These are phyloP conservation scores for Brenthis daphne DNA, from an alignment of 2,888 invertebrate species.

Conservation along the genomic window DNA sequence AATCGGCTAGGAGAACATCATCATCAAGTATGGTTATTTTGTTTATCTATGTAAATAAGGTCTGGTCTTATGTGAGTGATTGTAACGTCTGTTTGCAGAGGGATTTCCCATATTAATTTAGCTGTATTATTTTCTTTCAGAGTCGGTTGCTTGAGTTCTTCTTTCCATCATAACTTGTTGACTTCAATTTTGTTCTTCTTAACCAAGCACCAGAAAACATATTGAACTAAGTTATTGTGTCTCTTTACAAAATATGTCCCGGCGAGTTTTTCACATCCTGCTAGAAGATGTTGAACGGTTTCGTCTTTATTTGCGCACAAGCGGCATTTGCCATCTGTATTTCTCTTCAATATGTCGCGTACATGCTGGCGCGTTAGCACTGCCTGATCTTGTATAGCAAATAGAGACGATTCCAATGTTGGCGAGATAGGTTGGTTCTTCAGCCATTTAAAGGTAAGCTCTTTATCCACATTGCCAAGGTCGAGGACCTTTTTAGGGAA, in stretches of 20 bases:
- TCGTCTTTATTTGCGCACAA: slow-evolving; percentile 28
- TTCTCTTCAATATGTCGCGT: slow-evolving; percentile 26
- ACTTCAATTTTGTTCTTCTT: too few species aligned
- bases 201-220: background rate
- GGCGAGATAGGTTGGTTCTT: background rate
- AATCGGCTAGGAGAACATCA: too few species aligned
- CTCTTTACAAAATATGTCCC: slow-evolving; percentile 34
- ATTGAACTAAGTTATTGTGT: slow-evolving; percentile 35
- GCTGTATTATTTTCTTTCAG: slow-evolving; percentile 26
- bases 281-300: slow-evolving; percentile 31
- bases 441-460: background rate
- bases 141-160: background rate
- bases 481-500: background rate
- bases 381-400: slow-evolving; percentile 33
- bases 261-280: slow-evolving; percentile 37
- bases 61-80: slow-evolving; percentile 31
- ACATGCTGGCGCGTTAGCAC: slow-evolving; percentile 27
- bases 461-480: background rate
- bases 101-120: slow-evolving; percentile 33
- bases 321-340: slow-evolving; percentile 33
- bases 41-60: background rate
- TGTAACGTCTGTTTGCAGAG: slow-evolving; percentile 32
- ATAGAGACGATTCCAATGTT: background rate
- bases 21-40: slow-evolving; percentile 23
- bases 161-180: background rate